Base-by-base conservation (phyloP, 1,140 invertebrate genomes). In the Drosophila pallidifrons region DNA sequence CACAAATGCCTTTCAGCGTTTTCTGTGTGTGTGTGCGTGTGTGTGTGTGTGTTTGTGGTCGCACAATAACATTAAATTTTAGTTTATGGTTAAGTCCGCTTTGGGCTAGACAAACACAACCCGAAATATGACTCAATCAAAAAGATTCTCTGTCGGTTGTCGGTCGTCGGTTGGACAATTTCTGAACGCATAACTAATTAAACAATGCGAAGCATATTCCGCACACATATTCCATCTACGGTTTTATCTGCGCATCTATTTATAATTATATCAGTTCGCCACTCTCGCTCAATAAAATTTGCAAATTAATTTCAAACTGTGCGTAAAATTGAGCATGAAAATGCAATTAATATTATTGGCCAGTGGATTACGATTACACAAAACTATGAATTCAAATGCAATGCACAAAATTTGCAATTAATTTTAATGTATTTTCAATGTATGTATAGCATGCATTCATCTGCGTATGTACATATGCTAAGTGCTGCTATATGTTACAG, bases 291-390 rank as follows among this genome's bases (percentile, higher is more conserved):
- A 64, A 75, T 69, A 60, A 64, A 75, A 78, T 64, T 70, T 69
- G 30, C 65, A 75, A 60, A 69, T 74, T 74, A 69, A 69, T 74
- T 74, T 74, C 41, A 64, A 69, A 64, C 43, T 77, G 28, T 75
- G 60, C 70, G 72, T 67, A 73, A 73, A 79, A 77, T 79, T 59
- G 63, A 64, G 70, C 77, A 77, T 77, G 75, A 75, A 80, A 80
- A 80, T 78, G 60, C 70, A 80, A 80, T 80, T 66, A 80, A 57
- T 75, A 77, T 75, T 80, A 77, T 75, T 77, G 70, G 70, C 55
- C 58, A 76, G 76, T 78, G 76, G 76, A 75, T 78, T 71, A 78
- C 73, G 51, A 73, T 67, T 73, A 43, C 54, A 47, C 38, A 38
- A 64, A 75, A 64, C 70, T 73, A 67, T 68, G 55, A 60, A 54